phyloP scores from a whole-genome alignment of 2,797 vertebrate genomes.

The Tarsius wallacei region DNA sequence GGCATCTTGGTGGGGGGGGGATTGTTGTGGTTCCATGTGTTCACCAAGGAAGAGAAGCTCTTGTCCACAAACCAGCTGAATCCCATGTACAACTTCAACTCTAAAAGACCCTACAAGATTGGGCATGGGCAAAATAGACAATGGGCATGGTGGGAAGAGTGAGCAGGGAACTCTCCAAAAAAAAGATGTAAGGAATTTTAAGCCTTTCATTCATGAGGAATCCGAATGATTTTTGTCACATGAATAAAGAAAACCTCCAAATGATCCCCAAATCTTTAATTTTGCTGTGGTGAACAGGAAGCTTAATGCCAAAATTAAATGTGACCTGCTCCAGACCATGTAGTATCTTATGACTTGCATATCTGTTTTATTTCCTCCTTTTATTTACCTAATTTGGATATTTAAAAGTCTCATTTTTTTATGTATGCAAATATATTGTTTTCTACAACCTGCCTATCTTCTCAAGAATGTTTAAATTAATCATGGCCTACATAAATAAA shows the following conservation, averaged over 20 bases:
- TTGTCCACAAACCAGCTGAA: too few species aligned
- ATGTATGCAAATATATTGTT: conserved; percentile 14
- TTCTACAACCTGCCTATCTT: background rate
- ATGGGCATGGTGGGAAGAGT: background rate
- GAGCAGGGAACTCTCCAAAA: background rate
- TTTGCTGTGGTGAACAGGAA: background rate
- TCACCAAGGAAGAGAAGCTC: background rate
- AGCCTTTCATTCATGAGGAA: background rate
- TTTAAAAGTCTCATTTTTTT: background rate
- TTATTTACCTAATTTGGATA: background rate
- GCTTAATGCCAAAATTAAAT: background rate
- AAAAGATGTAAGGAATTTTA: background rate
- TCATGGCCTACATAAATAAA: conserved; percentile 44
- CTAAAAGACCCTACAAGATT: background rate
- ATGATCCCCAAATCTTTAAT: background rate
- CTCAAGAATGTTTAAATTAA: conserved; percentile 12
- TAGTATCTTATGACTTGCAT: background rate
- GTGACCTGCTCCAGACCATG: background rate
- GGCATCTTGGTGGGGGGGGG: too few species aligned
- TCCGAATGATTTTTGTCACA: background rate
- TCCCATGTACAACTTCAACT: background rate
- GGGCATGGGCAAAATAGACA: background rate
- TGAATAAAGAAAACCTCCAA: background rate
- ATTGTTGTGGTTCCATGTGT: too few species aligned
- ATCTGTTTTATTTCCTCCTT: background rate